Percentiles rank a stretch among this genome's conserved stretches.
Evolutionary conservation across 2,113 vertebrate genomes (phyloP).

Genomic region (Pluvialis apricaria): DNA sequence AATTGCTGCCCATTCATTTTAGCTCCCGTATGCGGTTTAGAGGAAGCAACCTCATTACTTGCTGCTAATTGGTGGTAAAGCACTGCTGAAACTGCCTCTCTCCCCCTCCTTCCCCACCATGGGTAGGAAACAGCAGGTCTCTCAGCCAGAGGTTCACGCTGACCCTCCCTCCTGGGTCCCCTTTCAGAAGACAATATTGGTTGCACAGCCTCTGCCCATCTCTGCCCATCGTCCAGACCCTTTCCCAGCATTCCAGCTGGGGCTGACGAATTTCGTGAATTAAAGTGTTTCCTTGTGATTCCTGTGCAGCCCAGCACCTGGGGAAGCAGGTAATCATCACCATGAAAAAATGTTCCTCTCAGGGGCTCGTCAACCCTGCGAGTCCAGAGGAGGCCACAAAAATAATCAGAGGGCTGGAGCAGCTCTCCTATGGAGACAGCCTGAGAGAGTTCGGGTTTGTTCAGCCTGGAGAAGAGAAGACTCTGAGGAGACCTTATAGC

Average conservation of each 20-base stretch:
- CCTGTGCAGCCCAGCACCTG: not conserved
- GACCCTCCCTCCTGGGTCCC: not conserved
- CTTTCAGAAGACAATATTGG: not conserved
- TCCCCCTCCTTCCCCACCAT: not conserved
- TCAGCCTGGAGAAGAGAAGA: too few species aligned
- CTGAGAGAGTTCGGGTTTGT: too few species aligned
- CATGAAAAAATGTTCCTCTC: not conserved
- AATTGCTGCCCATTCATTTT: not conserved
- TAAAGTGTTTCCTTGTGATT: not conserved
- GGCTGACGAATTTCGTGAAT: not conserved
- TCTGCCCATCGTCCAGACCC: not conserved
- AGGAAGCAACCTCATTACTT: not conserved
- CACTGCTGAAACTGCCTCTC: not conserved
- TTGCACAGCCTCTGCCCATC: not conserved
- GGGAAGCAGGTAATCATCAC: not conserved
- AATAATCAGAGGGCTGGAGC: too few species aligned
- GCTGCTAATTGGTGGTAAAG: constrained; percentile 2
- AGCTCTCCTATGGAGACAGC: too few species aligned
- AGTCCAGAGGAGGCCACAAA: too few species aligned
- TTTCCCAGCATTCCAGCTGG: not conserved
- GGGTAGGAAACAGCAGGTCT: not conserved
- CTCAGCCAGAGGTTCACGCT: not conserved
- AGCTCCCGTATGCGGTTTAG: accelerated
- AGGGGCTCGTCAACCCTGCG: not conserved
- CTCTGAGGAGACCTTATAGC: too few species aligned